These are phyloP conservation scores for Lithophane leautieri DNA, from an alignment of 2,888 invertebrate species.

Conservation along the genomic window DNA sequence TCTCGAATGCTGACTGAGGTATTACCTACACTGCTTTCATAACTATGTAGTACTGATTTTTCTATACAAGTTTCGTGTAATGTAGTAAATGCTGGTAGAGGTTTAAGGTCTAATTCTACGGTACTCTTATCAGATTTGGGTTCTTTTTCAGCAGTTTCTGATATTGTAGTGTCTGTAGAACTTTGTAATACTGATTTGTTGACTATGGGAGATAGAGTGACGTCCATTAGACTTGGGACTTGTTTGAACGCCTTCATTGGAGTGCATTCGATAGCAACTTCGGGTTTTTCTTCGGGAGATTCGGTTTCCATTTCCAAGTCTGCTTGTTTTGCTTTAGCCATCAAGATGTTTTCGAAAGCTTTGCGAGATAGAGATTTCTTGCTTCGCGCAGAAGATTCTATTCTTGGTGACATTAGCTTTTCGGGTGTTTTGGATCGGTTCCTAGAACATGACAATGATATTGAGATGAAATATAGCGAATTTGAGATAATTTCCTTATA, in stretches of 20 bases:
- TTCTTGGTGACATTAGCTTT: constrained; percentile 81
- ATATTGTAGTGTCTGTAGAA: constrained; percentile 76
- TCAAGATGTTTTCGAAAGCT: constrained; percentile 86
- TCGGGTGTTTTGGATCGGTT: constrained; percentile 87
- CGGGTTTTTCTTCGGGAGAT: constrained; percentile 65
- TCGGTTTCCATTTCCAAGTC: constrained; percentile 74
- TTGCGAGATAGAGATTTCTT: constrained; percentile 84
- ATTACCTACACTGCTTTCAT: constrained; percentile 79
- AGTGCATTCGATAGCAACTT: constrained; percentile 80
- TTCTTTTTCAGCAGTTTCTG: constrained; percentile 72
- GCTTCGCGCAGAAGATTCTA: constrained; percentile 75
- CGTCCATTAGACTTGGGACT: constrained; percentile 79
- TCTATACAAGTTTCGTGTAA: constrained; percentile 77
- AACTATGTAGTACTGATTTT: constrained; percentile 83
- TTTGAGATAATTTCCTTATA: not conserved
- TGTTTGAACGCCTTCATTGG: constrained; percentile 82
- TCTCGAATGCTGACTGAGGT: constrained; percentile 70
- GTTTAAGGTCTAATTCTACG: constrained; percentile 66
- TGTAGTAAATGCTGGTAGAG: constrained; percentile 78
- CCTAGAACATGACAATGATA: constrained; percentile 68
- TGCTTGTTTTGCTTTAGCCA: constrained; percentile 81
- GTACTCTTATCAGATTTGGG: constrained; percentile 69
- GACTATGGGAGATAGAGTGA: constrained; percentile 84
- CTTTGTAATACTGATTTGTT: constrained; percentile 85
- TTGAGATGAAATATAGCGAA: constrained; percentile 7